Evolutionary conservation across 2,888 invertebrate species (phyloP), one percentile per base, ranked within the genome.

Genomic region (Polymixis lichenea): DNA sequence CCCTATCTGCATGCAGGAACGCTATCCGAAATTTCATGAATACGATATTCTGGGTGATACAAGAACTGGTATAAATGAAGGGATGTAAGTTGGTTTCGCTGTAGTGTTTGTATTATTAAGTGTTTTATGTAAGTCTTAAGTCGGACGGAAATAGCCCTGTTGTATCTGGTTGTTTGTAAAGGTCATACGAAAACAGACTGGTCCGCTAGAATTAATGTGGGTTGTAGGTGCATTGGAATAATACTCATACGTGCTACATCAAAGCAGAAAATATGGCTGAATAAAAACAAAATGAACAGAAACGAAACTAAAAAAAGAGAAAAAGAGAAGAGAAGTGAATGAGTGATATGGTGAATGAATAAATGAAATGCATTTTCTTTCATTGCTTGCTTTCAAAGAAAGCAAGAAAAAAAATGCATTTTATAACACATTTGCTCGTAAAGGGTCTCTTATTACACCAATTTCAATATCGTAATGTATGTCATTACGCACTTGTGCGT

Each of bases 1-100:
- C 3, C 51, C 56, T 51, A 56, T 72, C 81, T 74, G 25, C 65
- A 66, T 49, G 56, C 53, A 64, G 67, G 28, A 55, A 25, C 0
- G 65, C 32, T 55, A 25, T 51, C 43, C 49, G 25, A 70, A 61
- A 53, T 69, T 82, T 77, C 82, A 82, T 82, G 82, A 82, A 82
- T 82, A 82, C 82, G 77, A 72, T 82, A 82, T 81, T 62, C 38
- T 49, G n/a, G 1, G n/a, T 25, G 69, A 38, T 70, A 43, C 43
- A 82, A 70, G 53, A 64, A 84, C 19, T 51, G 58, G 53, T 60
- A 11, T 43, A 83, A 79, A 51, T 56, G 38, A 22, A 46, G 22
- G 55, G 1, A 32, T 15, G 61, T 32, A 62, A 32, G 19, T 43
- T 56, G 49, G 25, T 55, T 49, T 28, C 6, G 15, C 32, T 2